These are phyloP conservation scores for Paramormyrops hopkinsi DNA, from an alignment of 2,797 vertebrate genomes.

Conservation along the genomic window DNA sequence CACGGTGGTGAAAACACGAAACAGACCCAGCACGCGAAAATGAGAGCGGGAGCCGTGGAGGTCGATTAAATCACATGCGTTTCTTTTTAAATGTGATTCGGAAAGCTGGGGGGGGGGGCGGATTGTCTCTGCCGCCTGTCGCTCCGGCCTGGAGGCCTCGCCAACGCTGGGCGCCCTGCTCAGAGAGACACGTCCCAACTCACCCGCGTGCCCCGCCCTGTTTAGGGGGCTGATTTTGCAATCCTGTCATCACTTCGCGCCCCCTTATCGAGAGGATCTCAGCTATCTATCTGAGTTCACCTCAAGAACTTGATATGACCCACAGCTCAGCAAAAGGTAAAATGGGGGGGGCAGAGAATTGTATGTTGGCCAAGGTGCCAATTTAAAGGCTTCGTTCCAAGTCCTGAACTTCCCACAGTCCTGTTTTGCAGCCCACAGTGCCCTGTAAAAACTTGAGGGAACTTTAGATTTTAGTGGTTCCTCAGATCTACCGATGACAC, in stretches of 20 bases:
- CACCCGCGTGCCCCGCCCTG: conserved; percentile 46
- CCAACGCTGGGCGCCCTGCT: conserved; percentile 28
- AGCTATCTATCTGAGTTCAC: conserved; percentile 52
- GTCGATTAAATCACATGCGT: background rate
- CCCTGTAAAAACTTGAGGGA: conserved; percentile 21
- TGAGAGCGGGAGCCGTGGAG: background rate
- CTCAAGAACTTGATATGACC: conserved; percentile 62
- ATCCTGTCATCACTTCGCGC: conserved; percentile 61
- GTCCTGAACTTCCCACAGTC: conserved; percentile 14
- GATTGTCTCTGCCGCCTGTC: background rate
- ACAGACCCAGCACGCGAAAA: background rate
- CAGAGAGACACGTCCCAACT: conserved; percentile 39
- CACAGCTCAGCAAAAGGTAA: conserved; percentile 40
- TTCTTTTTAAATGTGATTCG: background rate
- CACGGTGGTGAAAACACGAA: background rate
- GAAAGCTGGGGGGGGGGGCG: background rate
- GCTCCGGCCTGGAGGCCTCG: background rate
- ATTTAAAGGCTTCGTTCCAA: conserved; percentile 33
- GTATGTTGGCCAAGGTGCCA: conserved; percentile 28
- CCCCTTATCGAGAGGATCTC: conserved; percentile 53
- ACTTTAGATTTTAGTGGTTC: conserved; percentile 28
- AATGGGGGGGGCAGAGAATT: conserved; percentile 25
- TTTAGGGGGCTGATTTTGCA: conserved; percentile 51
- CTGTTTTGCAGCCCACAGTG: background rate
- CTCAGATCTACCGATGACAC: conserved; percentile 8